These are phyloP conservation scores for Squalus acanthias DNA, from an alignment of 2,797 vertebrate genomes.

Conservation along the genomic window DNA sequence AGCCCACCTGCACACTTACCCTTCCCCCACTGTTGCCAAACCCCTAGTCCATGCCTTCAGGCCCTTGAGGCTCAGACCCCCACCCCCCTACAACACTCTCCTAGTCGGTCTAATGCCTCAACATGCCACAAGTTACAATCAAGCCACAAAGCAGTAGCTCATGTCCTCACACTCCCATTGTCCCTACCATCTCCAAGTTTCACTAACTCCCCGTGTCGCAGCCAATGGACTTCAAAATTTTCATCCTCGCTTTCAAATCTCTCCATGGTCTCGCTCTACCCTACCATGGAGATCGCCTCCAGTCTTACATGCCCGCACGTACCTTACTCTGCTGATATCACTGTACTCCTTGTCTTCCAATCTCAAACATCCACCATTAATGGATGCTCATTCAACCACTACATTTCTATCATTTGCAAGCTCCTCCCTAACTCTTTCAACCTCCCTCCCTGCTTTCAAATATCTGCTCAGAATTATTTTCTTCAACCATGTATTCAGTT, in stretches of 20 bases:
- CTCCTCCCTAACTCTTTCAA: not conserved
- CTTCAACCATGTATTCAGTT: not conserved
- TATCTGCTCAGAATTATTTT: not conserved
- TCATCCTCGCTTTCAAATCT: not conserved
- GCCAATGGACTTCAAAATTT: not conserved
- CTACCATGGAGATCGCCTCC: not conserved
- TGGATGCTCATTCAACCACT: not conserved
- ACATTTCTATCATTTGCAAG: not conserved
- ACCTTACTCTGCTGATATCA: not conserved
- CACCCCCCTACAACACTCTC: too few species aligned
- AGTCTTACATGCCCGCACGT: not conserved
- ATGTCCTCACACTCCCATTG: too few species aligned
- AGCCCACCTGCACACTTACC: not conserved
- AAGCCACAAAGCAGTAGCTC: too few species aligned
- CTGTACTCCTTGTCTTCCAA: not conserved
- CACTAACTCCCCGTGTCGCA: not conserved
- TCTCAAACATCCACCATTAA: not conserved
- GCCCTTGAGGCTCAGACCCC: too few species aligned
- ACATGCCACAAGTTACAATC: too few species aligned
- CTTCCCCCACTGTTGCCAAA: too few species aligned
- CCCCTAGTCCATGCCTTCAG: too few species aligned
- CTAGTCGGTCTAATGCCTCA: too few species aligned
- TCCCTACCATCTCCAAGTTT: not conserved
- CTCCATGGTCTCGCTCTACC: not conserved
- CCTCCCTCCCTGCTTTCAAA: not conserved